Evolutionary conservation across 2,113 vertebrate genomes (phyloP), one percentile per base, ranked within the genome.

Genomic region (Passer domesticus): DNA sequence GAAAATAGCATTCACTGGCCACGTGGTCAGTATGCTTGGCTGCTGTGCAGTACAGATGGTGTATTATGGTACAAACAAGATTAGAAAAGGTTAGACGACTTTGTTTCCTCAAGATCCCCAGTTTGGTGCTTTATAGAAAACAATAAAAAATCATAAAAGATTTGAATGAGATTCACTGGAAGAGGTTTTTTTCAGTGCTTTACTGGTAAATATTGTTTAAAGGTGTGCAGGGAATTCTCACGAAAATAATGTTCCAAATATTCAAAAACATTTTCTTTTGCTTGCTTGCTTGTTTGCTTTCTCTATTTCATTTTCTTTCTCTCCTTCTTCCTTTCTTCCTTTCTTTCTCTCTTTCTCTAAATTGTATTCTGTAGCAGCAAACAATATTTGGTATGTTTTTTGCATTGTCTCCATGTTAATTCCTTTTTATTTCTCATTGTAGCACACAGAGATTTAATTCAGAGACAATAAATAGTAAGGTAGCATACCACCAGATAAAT

Each of bases 301-400:
- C 7, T 14, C 4, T 6, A 3, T 13, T 6, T 35, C 10, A 28
- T 5, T 13, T 8, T 13, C 4, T 44, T 2, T 33, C 5, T 33
- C 4, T 31, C 27, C 28, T 4, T 7, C 15, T 28, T 5, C 10
- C 13, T 28, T 4, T 4, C 27, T 44, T 7, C 0, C 7, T 28
- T 25, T 5, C 15, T 21, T 2, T 52, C 3, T 23, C 4, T 11
- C 5, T 70, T 20, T 31, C 11, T 74, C 5, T 49, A 58, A 82
- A 22, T 59, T 88, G 23, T 24, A 24, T 60, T 64, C 10, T 47
- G 2, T 46, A 56, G 8, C 25, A 67, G 30, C 30, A 33, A 94
- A 56, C 6, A 77, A 27, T n/a, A 50, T 50, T 63, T 69, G 24
- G 2, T 41, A 18, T 46, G 11, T 10, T 62, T 81, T 49, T 8